Percentiles rank a stretch among this genome's conserved stretches.
phyloP scores from a whole-genome alignment of 2,113 vertebrate species.

The Neolamprologus variostigma region DNA sequence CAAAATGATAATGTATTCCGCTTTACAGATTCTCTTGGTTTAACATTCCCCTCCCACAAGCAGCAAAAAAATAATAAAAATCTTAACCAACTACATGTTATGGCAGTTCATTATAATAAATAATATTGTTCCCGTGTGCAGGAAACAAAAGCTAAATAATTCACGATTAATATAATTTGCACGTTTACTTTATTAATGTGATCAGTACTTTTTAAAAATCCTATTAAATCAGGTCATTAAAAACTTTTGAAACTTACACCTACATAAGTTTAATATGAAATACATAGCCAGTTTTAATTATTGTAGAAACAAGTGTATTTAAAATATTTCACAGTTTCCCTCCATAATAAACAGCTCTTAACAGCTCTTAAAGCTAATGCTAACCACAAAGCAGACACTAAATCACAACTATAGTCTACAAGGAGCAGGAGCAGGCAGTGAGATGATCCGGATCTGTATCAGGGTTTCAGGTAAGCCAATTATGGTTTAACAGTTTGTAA shows the following conservation, averaged over 20 bases:
- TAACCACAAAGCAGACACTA: background rate
- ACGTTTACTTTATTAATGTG: background rate
- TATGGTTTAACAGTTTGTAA: background rate
- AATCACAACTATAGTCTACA: background rate
- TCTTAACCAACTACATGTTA: background rate
- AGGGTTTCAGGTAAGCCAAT: background rate
- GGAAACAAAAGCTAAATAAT: background rate
- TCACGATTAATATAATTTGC: background rate
- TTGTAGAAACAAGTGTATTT: background rate
- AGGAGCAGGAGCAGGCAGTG: background rate
- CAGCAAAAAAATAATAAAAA: background rate
- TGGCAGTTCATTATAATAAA: background rate
- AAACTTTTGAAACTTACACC: background rate
- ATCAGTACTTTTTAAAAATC: background rate
- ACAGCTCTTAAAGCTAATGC: background rate
- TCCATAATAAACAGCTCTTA: too few species aligned
- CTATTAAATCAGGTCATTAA: background rate
- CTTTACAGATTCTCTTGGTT: slow-evolving; percentile 31
- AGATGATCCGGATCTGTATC: background rate
- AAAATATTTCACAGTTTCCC: background rate
- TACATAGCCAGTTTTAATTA: background rate
- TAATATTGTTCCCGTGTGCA: background rate
- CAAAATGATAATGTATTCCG: slow-evolving; percentile 47
- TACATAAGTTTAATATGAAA: background rate
- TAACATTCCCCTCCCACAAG: background rate